Conservation (phyloP, 1,140 invertebrate genomes). For the Euura lappo region DNA sequence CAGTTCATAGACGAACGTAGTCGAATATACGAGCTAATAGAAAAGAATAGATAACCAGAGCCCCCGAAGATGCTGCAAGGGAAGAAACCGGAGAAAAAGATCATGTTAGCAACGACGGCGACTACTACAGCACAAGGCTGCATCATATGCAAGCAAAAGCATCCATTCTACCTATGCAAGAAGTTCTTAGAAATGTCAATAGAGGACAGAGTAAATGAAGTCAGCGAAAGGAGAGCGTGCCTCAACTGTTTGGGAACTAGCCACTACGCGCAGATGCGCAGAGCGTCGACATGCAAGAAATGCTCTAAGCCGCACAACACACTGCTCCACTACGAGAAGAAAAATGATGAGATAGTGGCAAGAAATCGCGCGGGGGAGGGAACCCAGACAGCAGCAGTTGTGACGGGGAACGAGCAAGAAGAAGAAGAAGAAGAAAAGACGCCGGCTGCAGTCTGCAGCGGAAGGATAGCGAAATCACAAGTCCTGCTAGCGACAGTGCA, state of each 20-base stretch:
- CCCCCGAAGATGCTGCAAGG: neutral
- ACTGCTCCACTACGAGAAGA: slow-evolving; percentile 13
- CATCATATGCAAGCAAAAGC: slow-evolving; percentile 13
- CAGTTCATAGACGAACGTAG: neutral
- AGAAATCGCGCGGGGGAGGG: no score
- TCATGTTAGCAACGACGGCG: neutral
- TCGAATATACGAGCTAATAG: no score
- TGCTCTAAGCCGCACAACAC: slow-evolving; percentile 25
- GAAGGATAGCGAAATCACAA: neutral
- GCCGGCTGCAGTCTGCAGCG: neutral
- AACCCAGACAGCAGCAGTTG: neutral
- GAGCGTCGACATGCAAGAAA: slow-evolving; percentile 21
- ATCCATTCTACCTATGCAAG: slow-evolving; percentile 23
- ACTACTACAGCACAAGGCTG: neutral
- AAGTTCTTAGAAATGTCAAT: slow-evolving; percentile 21
- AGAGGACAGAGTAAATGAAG: slow-evolving; percentile 22
- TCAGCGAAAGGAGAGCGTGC: slow-evolving; percentile 18
- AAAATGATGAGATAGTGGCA: neutral
- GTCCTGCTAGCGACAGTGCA: neutral
- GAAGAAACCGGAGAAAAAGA: neutral
- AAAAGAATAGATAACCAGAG: no score
- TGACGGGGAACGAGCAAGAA: neutral
- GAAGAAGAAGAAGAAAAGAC: neutral
- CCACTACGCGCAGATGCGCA: slow-evolving; percentile 26
- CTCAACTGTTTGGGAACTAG: slow-evolving; percentile 25